A percentile compares a stretch with the other conserved stretches of the same genome.
These are phyloP conservation scores for Arbacia lixula DNA, from an alignment of 53 echinoderm and acorn worm species.

Conservation along the genomic window DNA sequence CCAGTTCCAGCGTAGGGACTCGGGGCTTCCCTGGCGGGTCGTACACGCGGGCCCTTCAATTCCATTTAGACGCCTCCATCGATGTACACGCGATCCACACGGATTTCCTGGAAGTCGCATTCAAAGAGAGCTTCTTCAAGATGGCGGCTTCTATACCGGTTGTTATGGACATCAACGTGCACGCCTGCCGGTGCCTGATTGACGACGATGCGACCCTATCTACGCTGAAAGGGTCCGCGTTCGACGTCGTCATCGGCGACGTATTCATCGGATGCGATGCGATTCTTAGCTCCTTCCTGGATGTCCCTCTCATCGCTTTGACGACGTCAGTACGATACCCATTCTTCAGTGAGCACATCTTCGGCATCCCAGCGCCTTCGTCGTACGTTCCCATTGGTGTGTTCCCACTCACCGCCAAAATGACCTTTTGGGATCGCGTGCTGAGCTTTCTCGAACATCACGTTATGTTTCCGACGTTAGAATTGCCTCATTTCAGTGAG, in stretches of 20 bases:
- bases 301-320: constrained; percentile 3
- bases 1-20: neutral
- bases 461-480: neutral
- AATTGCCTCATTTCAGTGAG: neutral
- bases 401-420: constrained; percentile 6
- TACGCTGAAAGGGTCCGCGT: neutral
- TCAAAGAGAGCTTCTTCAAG: too few relatives aligned
- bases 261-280: constrained; percentile 10
- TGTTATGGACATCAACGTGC: too few relatives aligned
- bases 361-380: constrained; percentile 8
- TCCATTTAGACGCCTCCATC: neutral
- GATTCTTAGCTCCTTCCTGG: neutral
- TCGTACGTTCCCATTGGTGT: constrained; percentile 32
- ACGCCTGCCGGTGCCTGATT: neutral
- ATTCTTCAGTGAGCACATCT: constrained; percentile 1
- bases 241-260: constrained; percentile 40
- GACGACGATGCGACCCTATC: neutral
- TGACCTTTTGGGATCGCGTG: constrained; percentile 33
- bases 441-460: constrained; percentile 9
- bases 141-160: too few relatives aligned
- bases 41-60: constrained; percentile 4
- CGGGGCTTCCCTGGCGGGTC: neutral
- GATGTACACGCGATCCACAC: too few relatives aligned
- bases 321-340: constrained; percentile 19
- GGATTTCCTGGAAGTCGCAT: too few relatives aligned